These are phyloP conservation scores for Perca fluviatilis DNA, from an alignment of 2,113 vertebrate genomes.

Conservation along the genomic window DNA sequence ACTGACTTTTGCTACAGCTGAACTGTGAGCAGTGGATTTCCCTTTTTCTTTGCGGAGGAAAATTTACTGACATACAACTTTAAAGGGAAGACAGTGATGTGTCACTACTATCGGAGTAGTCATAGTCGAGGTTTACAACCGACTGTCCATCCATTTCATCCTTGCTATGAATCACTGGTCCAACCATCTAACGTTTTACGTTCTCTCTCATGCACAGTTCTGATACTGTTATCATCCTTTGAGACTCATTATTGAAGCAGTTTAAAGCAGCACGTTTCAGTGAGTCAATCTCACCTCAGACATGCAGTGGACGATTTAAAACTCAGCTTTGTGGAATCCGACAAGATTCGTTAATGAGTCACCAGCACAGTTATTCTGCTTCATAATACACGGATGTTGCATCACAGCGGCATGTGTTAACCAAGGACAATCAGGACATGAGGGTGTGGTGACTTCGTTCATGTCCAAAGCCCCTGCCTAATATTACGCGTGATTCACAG, in stretches of 20 bases:
- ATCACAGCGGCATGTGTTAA: slow-evolving; percentile 55
- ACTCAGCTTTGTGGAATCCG: background rate
- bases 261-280: background rate
- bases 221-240: background rate
- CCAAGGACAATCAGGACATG: slow-evolving; percentile 63
- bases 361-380: slow-evolving; percentile 37
- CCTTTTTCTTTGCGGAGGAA: slow-evolving; percentile 4
- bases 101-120: background rate
- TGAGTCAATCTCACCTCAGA: slow-evolving; percentile 32
- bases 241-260: background rate
- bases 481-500: slow-evolving; percentile 45
- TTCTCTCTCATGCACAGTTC: background rate
- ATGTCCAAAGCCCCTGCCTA: background rate
- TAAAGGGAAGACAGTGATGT: background rate
- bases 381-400: slow-evolving; percentile 78
- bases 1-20: background rate
- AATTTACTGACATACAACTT: background rate
- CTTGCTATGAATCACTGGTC: background rate
- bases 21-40: background rate
- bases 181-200: background rate
- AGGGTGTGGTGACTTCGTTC: slow-evolving; percentile 50
- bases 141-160: background rate
- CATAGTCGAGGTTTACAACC: background rate
- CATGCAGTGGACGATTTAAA: slow-evolving; percentile 2
- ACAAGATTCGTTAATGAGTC: slow-evolving; percentile 57